Evolutionary conservation across 2,113 vertebrate species (phyloP).

Genomic region (Thalassarche chlororhynchos): DNA sequence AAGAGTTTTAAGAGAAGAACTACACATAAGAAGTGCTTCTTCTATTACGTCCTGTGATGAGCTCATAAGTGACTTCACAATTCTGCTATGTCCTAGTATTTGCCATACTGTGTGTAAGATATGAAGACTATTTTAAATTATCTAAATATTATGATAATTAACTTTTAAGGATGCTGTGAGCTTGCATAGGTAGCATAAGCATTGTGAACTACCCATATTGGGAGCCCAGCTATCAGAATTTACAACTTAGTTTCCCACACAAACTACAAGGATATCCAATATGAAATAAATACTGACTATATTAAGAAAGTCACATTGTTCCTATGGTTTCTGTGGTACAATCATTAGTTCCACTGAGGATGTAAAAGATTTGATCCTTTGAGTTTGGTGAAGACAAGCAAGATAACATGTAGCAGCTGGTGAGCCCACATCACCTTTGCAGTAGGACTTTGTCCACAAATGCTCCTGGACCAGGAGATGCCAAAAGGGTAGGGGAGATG

Average conservation of each 20-base stretch:
- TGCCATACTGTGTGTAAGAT: background rate
- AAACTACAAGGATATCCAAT: background rate
- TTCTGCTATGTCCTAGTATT: background rate
- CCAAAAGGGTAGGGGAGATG: background rate
- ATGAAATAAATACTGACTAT: background rate
- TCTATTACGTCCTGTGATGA: background rate
- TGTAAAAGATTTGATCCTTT: background rate
- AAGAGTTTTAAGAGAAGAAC: background rate
- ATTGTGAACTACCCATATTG: background rate
- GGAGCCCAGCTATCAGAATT: background rate
- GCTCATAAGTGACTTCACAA: background rate
- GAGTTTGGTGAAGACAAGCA: background rate
- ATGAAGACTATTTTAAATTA: background rate
- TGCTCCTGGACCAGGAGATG: background rate
- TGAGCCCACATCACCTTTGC: background rate
- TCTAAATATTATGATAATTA: background rate
- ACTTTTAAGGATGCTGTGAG: background rate
- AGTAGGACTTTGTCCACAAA: background rate
- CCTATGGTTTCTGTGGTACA: background rate
- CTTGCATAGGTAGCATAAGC: background rate
- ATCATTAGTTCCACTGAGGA: background rate
- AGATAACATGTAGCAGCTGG: background rate
- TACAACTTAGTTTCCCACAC: background rate
- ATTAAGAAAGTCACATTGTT: background rate
- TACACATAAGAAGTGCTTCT: background rate